Base-by-base conservation (phyloP, 1,140 invertebrate species). In the Microvelia longipes region DNA sequence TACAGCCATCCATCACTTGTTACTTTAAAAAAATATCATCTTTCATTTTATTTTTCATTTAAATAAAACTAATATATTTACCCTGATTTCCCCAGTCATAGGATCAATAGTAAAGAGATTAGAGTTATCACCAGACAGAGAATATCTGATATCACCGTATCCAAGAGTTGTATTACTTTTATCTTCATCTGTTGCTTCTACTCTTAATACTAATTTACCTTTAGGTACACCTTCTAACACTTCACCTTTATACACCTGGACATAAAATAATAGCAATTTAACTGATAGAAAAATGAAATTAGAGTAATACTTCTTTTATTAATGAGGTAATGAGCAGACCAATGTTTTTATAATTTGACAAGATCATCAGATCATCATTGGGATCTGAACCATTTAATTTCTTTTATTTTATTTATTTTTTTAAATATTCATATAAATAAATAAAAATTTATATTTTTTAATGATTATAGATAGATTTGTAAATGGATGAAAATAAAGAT, bases 101-200 rank as follows among this genome's bases (percentile, higher is more conserved):
- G 85, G 82, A 76, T 91, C 84, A 26, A 92, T 87, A 2, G 83
- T 82, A 71, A 92, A 91, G 0, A 90, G 76, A 74, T 86, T 84
- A 0, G 87, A 84, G 73, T 88, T 87, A 74, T 90, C 88, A 50
- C 90, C 90, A 24, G 82, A 83, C 14, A 92, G 75, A 0, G 84
- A 80, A 72, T 91, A 92, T 61, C 84, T 77, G 13, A 92, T 81
- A 71, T 85, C 83, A 0, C 89, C 87, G 75, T 84, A 90, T 0
- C 88, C 88, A 28, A 84, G 79, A 1, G 84, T 81, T 0, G 84
- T 86, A 1, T 84, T 78, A 0, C 85, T 81, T 14, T 85, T 86
- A 76, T 92, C 90, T 71, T 83, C 81, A 75, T 93, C 91, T 0
- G 77, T 82, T 0, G 91, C 91, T 73, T 83, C 83, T 0, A 90